Evolutionary conservation across 2,888 invertebrate species (phyloP).

Genomic region (Sipunculus nudus): DNA sequence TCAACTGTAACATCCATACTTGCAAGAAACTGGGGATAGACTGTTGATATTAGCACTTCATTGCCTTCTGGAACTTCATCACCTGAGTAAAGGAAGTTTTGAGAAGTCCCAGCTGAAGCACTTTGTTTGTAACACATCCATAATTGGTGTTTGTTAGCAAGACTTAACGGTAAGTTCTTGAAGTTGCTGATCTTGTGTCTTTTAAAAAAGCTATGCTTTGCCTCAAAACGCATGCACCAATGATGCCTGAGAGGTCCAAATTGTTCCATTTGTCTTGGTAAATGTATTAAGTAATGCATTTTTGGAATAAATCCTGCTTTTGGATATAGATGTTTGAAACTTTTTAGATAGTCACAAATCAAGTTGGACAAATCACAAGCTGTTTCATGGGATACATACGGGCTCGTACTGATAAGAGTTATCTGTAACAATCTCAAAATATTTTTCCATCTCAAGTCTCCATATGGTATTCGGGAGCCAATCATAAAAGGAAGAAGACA

Average conservation of each 20-base stretch:
- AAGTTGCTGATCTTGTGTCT: constrained; percentile 24
- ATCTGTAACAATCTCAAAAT: constrained; percentile 20
- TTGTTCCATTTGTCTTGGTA: constrained; percentile 31
- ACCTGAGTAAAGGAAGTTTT: constrained; percentile 22
- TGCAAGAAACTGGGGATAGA: no score
- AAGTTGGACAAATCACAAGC: neutral
- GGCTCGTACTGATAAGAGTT: constrained; percentile 5
- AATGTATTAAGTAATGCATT: constrained; percentile 35
- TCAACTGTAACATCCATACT: no score
- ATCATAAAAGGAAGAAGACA: constrained; percentile 10
- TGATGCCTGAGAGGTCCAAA: constrained; percentile 38
- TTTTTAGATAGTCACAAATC: neutral
- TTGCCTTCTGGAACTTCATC: constrained; percentile 11
- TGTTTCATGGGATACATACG: constrained; percentile 7
- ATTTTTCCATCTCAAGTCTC: constrained; percentile 22
- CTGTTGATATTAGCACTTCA: no score
- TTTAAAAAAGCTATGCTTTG: constrained; percentile 38
- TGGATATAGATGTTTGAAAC: constrained; percentile 27
- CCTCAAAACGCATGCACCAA: constrained; percentile 41
- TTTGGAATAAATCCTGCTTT: constrained; percentile 25
- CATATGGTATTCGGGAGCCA: constrained; percentile 14
- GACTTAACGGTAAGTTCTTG: constrained; percentile 27
- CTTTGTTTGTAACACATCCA: constrained; percentile 24
- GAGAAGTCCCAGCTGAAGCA: constrained; percentile 4
- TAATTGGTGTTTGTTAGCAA: constrained; percentile 28